These are phyloP conservation scores for Sturnus vulgaris DNA, from an alignment of 2,113 vertebrate genomes.

Conservation along the genomic window DNA sequence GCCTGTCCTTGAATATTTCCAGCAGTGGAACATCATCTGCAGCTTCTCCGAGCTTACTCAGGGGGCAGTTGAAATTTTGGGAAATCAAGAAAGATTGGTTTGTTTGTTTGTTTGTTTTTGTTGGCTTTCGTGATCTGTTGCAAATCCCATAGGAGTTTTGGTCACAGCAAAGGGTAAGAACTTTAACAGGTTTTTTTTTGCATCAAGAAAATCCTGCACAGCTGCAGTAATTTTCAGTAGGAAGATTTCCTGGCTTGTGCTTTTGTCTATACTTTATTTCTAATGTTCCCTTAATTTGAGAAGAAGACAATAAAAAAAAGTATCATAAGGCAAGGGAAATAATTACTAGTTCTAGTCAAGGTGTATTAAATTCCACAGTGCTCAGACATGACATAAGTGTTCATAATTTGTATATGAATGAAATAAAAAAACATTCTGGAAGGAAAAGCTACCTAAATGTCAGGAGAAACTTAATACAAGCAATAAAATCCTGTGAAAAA, in stretches of 20 bases:
- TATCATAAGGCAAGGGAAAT: not conserved
- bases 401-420: constrained; percentile 23
- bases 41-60: not conserved
- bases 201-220: not conserved
- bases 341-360: not conserved
- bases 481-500: constrained; percentile 34
- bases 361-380: constrained; percentile 4
- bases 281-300: not conserved
- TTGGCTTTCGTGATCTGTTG: not conserved
- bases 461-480: not conserved
- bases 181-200: not conserved
- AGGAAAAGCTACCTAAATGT: not conserved
- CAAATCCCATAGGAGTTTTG: not conserved
- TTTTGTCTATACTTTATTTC: constrained; percentile 7
- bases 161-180: not conserved
- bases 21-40: not conserved
- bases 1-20: not conserved
- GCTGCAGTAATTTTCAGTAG: not conserved
- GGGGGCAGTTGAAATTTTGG: not conserved
- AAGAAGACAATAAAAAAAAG: not conserved
- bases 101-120: not conserved
- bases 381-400: not conserved
- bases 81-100: not conserved
- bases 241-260: not conserved
- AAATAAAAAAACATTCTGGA: constrained; percentile 24